phyloP scores from a whole-genome alignment of 2,113 vertebrate genomes.

The Thomomys bottae region DNA sequence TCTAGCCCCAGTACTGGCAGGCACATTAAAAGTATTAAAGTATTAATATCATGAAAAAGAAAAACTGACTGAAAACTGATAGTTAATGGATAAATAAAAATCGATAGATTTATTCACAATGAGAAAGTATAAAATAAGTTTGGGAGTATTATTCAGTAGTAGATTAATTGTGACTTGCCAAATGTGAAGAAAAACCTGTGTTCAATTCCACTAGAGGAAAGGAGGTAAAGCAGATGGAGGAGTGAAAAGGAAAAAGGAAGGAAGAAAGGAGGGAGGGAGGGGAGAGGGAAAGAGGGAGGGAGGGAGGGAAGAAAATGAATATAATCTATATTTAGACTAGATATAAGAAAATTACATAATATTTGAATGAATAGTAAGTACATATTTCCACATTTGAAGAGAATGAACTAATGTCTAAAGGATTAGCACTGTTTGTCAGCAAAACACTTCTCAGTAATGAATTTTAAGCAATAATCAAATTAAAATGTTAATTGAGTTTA shows the following conservation, averaged over 20 bases:
- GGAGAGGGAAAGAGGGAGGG: too few relatives aligned
- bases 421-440: neutral
- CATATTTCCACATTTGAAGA: neutral
- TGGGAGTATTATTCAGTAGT: neutral
- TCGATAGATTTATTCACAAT: neutral
- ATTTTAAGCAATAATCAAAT: neutral
- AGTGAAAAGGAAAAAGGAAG: neutral
- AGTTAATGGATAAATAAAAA: conserved; percentile 41
- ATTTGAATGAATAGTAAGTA: neutral
- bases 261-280: neutral
- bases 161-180: neutral
- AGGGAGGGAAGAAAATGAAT: too few relatives aligned
- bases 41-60: too few relatives aligned
- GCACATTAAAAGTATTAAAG: too few relatives aligned
- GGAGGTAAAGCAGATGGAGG: too few relatives aligned
- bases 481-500: conserved; percentile 27
- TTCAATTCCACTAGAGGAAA: neutral
- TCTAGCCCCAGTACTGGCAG: too few relatives aligned
- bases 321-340: neutral
- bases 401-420: conserved; percentile 32
- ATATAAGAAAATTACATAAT: neutral
- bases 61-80: neutral
- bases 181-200: neutral
- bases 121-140: neutral
- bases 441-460: conserved; percentile 18